A percentile compares a stretch with the other conserved stretches of the same genome.
Conservation (phyloP, 1,140 invertebrate genomes). For the Panulirus ornatus region DNA sequence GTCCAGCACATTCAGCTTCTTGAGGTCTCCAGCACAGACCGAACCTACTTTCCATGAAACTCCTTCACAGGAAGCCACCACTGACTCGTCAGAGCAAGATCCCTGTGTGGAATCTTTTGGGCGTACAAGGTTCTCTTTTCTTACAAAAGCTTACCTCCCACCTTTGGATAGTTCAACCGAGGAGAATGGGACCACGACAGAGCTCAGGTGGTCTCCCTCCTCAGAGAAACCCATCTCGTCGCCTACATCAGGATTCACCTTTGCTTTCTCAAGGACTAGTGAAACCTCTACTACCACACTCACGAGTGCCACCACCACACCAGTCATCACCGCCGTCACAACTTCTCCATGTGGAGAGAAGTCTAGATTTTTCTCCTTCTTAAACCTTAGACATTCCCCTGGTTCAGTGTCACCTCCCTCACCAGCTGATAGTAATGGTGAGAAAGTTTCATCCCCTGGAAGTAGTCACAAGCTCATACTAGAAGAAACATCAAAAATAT, state of each 20-base stretch:
- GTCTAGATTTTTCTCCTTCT: conserved; percentile 73
- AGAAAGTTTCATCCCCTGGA: conserved; percentile 48
- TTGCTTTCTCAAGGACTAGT: conserved; percentile 67
- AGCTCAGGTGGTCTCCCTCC: conserved; percentile 34
- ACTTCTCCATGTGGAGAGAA: conserved; percentile 60
- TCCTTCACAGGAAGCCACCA: conserved; percentile 24
- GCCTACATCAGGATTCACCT: conserved; percentile 66
- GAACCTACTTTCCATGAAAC: conserved; percentile 38
- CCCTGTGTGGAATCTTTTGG: conserved; percentile 48
- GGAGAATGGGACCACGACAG: conserved; percentile 25
- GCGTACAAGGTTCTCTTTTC: conserved; percentile 73
- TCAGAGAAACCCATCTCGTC: conserved; percentile 59
- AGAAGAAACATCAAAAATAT: conserved; percentile 38
- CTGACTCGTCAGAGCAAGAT: conserved; percentile 15
- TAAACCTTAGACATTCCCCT: conserved; percentile 65
- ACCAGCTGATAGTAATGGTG: conserved; percentile 15
- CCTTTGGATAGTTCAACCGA: conserved; percentile 33
- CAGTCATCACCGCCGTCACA: conserved; percentile 47
- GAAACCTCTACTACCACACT: conserved; percentile 68
- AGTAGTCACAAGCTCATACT: conserved; percentile 53
- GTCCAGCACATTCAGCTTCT: conserved; percentile 53
- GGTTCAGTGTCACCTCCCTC: conserved; percentile 58
- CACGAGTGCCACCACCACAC: conserved; percentile 68
- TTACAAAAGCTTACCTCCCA: conserved; percentile 75
- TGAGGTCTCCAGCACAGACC: conserved; percentile 55